Evolutionary conservation across 2,797 vertebrate genomes (phyloP).

Genomic region (Silurus lanzhouensis): DNA sequence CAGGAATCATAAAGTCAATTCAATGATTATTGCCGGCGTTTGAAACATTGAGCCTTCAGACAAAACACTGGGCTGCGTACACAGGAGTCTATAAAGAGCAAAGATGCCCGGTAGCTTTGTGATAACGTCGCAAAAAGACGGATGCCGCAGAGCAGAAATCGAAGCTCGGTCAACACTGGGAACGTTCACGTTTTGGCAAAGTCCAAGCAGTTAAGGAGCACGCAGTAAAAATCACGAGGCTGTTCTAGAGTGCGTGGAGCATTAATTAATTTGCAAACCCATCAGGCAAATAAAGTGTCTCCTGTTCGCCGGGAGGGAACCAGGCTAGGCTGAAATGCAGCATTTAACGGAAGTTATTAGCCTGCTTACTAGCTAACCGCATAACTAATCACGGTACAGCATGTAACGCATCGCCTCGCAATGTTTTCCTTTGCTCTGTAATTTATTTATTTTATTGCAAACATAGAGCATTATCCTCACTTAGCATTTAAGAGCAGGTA

Average conservation of each 20-base stretch:
- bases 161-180: not conserved
- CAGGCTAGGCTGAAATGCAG: not conserved
- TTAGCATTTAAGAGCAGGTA: conserved; percentile 61
- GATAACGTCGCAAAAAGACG: not conserved
- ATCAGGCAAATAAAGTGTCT: not conserved
- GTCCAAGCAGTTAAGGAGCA: not conserved
- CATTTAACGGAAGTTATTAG: not conserved
- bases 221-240: not conserved
- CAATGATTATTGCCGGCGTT: conserved; percentile 6
- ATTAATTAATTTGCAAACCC: not conserved
- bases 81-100: conserved; percentile 3
- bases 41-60: conserved; percentile 19
- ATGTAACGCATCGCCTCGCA: not conserved
- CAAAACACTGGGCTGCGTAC: not conserved
- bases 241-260: not conserved
- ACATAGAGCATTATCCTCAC: not conserved
- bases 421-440: not conserved
- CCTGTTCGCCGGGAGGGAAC: not conserved
- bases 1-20: conserved; percentile 57
- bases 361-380: not conserved
- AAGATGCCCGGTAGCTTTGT: not conserved
- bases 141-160: not conserved
- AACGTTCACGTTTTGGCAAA: not conserved
- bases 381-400: not conserved
- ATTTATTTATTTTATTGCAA: not conserved